Evolutionary conservation across 2,113 vertebrate species (phyloP).

Genomic region (Opisthocomus hoazin): DNA sequence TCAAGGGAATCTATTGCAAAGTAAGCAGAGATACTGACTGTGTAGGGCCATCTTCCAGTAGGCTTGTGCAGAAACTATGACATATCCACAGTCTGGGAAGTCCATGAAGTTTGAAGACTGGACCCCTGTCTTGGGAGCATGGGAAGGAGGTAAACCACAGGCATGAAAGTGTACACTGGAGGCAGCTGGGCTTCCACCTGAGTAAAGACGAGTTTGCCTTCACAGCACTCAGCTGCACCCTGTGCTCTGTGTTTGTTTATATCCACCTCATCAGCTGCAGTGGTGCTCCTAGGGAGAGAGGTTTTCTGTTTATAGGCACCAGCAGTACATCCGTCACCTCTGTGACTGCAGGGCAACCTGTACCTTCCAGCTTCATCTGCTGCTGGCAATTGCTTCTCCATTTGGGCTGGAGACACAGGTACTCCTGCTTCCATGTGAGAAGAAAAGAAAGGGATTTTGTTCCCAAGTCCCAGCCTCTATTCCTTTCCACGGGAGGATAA

Average conservation of each 20-base stretch:
- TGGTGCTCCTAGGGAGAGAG: background rate
- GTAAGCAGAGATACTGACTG: background rate
- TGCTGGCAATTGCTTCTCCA: background rate
- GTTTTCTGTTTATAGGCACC: background rate
- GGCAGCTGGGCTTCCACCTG: background rate
- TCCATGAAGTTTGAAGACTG: background rate
- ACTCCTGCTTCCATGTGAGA: rapidly evolving
- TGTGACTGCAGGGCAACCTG: background rate
- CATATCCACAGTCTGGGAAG: background rate
- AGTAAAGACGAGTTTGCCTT: background rate
- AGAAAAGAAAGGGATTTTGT: background rate
- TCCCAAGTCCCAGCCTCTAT: background rate
- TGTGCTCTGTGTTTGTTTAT: background rate
- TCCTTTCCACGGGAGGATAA: background rate
- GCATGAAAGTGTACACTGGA: background rate
- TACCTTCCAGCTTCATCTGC: background rate
- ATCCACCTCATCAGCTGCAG: background rate
- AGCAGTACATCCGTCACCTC: background rate
- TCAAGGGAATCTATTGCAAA: background rate
- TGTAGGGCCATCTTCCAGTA: background rate
- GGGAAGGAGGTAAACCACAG: background rate
- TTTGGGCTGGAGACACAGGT: background rate
- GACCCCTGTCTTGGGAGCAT: rapidly evolving
- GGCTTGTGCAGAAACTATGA: background rate
- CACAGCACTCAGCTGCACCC: background rate